phyloP scores from a whole-genome alignment of 2,888 invertebrate genomes.

The Cephus pygmeus region DNA sequence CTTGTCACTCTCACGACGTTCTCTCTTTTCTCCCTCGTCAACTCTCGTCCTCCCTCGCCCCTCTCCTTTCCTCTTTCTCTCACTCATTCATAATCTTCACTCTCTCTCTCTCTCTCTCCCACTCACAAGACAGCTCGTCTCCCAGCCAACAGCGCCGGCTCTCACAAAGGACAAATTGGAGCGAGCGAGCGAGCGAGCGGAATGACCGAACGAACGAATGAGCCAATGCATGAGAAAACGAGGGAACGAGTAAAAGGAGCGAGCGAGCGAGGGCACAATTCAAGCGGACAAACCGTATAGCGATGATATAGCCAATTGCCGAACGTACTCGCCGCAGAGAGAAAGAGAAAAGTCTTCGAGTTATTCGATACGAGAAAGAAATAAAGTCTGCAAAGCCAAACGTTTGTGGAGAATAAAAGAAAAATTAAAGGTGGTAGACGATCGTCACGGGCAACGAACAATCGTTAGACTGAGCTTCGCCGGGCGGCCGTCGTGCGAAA shows the following conservation, averaged over 20 bases:
- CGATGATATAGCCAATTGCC: not conserved
- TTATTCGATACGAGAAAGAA: not conserved
- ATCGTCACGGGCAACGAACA: not conserved
- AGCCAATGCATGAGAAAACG: not conserved
- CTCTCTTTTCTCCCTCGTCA: not conserved
- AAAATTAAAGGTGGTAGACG: not conserved
- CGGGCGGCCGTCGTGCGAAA: not conserved
- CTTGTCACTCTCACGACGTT: not conserved
- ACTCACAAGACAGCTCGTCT: not conserved
- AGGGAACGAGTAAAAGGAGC: not conserved
- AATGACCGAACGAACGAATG: not conserved
- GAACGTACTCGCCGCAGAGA: not conserved
- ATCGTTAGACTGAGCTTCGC: not conserved
- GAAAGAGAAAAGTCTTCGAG: not conserved
- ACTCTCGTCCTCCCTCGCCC: not conserved
- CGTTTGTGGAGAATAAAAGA: not conserved
- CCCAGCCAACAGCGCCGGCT: not conserved
- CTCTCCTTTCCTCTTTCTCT: not conserved
- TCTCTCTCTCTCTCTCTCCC: not conserved
- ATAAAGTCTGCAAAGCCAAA: not conserved
- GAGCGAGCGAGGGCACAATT: not conserved
- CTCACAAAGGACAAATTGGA: not conserved
- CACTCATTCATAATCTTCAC: not conserved
- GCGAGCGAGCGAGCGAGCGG: not conserved
- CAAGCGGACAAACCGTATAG: not conserved